A percentile compares a stretch with the other conserved stretches of the same genome.
phyloP scores from a whole-genome alignment of 2,888 invertebrate species.

The Oxystoma pomonae region DNA sequence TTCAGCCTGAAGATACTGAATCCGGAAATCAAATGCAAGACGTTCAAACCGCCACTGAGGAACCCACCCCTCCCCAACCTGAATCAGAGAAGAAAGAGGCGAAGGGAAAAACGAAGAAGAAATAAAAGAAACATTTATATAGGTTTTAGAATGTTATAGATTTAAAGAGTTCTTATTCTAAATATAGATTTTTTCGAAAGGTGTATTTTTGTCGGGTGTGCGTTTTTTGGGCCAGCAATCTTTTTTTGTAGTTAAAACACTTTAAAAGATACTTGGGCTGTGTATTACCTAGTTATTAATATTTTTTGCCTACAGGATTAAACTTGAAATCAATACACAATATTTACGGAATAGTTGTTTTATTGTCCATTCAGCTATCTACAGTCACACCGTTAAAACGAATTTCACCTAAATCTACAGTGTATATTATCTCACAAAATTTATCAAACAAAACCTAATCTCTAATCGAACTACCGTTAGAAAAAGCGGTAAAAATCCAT shows the following conservation, averaged over 20 bases:
- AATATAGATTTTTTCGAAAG: no score
- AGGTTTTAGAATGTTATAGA: background rate
- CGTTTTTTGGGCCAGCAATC: no score
- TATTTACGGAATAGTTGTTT: no score
- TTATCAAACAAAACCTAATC: background rate
- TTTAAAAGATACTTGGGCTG: no score
- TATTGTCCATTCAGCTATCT: background rate
- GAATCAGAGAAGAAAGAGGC: conserved; percentile 8
- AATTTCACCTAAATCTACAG: background rate
- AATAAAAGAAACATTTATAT: conserved; percentile 16
- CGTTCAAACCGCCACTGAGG: conserved; percentile 19
- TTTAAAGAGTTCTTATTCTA: no score
- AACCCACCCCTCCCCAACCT: conserved; percentile 13
- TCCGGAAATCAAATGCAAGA: conserved; percentile 3
- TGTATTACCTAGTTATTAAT: no score
- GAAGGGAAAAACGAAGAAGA: conserved; percentile 8
- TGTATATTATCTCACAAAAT: background rate
- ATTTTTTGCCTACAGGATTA: no score
- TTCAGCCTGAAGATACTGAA: conserved; percentile 11
- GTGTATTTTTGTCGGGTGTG: no score
- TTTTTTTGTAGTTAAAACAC: no score
- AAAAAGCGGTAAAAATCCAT: conserved; percentile 81
- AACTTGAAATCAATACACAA: no score
- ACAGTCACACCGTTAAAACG: background rate
- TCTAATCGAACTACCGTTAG: background rate